These are phyloP conservation scores for Parauchenoglanis punctatus DNA, from an alignment of 2,797 vertebrate genomes.

Conservation along the genomic window DNA sequence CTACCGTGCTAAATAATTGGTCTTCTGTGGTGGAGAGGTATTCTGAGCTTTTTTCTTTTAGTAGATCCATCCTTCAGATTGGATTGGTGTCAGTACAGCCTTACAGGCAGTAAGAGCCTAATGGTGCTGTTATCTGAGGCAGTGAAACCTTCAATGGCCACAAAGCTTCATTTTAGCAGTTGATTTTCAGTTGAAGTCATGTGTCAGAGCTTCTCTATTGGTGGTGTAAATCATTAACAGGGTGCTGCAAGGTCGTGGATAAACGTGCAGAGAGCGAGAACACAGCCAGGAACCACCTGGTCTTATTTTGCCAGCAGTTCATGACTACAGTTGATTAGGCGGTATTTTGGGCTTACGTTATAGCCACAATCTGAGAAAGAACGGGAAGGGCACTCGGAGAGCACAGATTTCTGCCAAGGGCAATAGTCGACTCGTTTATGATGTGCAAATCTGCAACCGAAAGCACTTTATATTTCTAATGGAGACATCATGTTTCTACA, in stretches of 20 bases:
- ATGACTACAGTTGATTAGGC: background rate
- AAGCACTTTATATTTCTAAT: too few relatives aligned
- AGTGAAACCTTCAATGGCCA: background rate
- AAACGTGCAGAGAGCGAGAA: background rate
- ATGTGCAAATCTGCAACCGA: too few relatives aligned
- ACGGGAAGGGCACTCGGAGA: too few relatives aligned
- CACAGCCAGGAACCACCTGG: background rate
- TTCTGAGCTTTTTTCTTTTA: background rate
- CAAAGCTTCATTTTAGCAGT: background rate
- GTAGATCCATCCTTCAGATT: background rate
- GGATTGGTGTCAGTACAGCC: background rate
- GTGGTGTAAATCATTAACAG: conserved; percentile 37
- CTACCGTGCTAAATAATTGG: too few relatives aligned
- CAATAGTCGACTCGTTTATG: too few relatives aligned
- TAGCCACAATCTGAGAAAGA: background rate
- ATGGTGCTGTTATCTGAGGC: background rate
- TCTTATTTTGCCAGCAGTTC: background rate
- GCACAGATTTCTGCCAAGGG: too few relatives aligned
- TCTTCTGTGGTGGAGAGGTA: background rate
- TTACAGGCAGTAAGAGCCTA: background rate
- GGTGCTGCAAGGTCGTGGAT: conserved; percentile 24
- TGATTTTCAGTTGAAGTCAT: background rate
- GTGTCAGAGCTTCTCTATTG: background rate
- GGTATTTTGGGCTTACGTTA: background rate
- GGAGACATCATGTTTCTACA: too few relatives aligned